Conservation (phyloP, 2,113 vertebrate species). For the Hypanus sabinus region DNA sequence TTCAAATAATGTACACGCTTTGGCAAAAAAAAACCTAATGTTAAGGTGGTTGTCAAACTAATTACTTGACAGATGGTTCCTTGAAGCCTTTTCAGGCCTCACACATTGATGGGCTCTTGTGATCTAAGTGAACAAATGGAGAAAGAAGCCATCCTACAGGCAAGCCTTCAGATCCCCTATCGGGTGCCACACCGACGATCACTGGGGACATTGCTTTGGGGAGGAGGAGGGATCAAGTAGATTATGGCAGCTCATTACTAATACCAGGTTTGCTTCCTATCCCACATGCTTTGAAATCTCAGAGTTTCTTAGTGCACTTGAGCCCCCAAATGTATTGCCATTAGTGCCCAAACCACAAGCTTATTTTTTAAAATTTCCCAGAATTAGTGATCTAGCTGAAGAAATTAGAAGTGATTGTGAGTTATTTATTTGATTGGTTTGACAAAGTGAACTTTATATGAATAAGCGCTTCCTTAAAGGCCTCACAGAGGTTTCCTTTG, state of each 20-base stretch:
- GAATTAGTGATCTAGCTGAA: conserved; percentile 47
- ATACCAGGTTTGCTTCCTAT: conserved; percentile 42
- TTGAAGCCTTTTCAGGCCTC: conserved; percentile 43
- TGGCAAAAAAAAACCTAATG: conserved; percentile 47
- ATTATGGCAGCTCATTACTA: conserved; percentile 33
- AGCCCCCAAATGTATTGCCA: conserved; percentile 43
- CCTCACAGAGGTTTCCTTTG: conserved; percentile 50
- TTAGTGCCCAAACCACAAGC: conserved; percentile 37
- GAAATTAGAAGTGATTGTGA: conserved; percentile 41
- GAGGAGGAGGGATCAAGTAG: conserved; percentile 42
- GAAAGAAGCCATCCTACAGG: conserved; percentile 46
- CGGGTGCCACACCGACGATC: conserved; percentile 48
- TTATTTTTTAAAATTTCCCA: conserved; percentile 45
- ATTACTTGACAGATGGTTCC: conserved; percentile 43
- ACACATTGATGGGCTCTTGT: conserved; percentile 46
- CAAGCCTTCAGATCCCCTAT: conserved; percentile 48
- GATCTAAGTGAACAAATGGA: conserved; percentile 45
- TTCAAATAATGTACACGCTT: conserved; percentile 49
- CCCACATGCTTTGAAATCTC: conserved; percentile 41
- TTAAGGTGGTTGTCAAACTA: conserved; percentile 47
- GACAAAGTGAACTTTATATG: conserved; percentile 42
- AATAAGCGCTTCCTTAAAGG: conserved; percentile 43
- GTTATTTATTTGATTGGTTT: conserved; percentile 40
- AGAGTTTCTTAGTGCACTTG: conserved; percentile 46
- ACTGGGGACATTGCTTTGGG: conserved; percentile 45